Conservation (phyloP, 2,888 invertebrate genomes). For the Cataglyphis rosenhaueri region DNA sequence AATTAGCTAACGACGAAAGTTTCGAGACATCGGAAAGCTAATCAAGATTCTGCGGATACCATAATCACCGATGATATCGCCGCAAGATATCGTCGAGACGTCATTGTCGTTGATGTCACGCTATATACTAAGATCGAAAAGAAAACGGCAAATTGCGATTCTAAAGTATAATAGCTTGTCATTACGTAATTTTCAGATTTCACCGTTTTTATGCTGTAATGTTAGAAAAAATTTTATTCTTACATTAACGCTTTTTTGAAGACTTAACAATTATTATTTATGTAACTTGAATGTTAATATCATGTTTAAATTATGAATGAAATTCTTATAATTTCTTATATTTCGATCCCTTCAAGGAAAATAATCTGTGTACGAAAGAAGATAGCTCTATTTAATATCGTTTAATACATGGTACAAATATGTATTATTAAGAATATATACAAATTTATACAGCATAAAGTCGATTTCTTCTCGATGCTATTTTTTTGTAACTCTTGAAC, state of each 20-base stretch:
- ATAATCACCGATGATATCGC: constrained; percentile 78
- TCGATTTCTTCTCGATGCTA: background rate
- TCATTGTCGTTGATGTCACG: constrained; percentile 20
- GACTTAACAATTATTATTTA: background rate
- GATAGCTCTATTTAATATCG: background rate
- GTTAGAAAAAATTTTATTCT: background rate
- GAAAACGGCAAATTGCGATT: constrained; percentile 2
- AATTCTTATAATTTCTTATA: background rate
- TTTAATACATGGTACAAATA: background rate
- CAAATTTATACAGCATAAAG: background rate
- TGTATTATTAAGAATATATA: background rate
- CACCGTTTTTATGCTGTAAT: background rate
- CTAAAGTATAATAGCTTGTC: background rate
- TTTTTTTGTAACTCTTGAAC: constrained; percentile 12
- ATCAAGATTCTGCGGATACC: constrained; percentile 79
- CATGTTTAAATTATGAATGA: background rate
- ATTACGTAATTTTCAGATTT: background rate
- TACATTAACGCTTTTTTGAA: background rate
- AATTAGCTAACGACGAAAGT: constrained; percentile 82
- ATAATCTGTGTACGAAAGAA: background rate
- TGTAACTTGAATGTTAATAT: background rate
- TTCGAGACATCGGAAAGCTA: constrained; percentile 79
- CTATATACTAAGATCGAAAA: constrained; percentile 53
- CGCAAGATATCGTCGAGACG: constrained; percentile 60
- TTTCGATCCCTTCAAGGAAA: background rate